These are phyloP conservation scores for Ophiothrix spiculata DNA, from an alignment of 35 echinoderm and acorn worm genomes.

Conservation along the genomic window DNA sequence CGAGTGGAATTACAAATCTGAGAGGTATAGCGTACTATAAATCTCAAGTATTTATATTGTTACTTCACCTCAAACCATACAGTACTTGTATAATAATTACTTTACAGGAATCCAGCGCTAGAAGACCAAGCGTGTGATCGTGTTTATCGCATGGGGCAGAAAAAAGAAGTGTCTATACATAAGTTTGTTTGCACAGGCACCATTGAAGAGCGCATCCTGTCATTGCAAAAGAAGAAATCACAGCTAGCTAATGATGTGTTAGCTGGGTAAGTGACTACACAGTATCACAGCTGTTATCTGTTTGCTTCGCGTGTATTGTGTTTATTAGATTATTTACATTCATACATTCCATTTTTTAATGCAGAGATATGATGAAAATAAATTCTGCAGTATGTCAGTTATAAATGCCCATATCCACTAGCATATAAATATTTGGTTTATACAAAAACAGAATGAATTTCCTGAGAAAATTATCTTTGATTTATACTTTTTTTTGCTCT, in stretches of 20 bases:
- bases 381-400: neutral
- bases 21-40: too few relatives aligned
- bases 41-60: too few relatives aligned
- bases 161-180: conserved; percentile 80
- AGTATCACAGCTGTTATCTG: neutral
- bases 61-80: too few relatives aligned
- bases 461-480: too few relatives aligned
- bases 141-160: conserved; percentile 77
- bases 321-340: too few relatives aligned
- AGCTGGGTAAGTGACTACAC: conserved; percentile 65
- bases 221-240: conserved; percentile 74
- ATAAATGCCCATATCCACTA: neutral
- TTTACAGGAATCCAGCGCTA: conserved; percentile 80
- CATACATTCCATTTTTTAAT: neutral
- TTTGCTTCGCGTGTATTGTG: too few relatives aligned
- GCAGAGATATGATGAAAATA: neutral
- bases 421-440: too few relatives aligned
- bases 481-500: too few relatives aligned
- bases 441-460: too few relatives aligned
- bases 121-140: conserved; percentile 97
- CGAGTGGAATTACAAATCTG: too few relatives aligned
- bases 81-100: neutral
- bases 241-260: conserved; percentile 88
- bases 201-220: conserved; percentile 72
- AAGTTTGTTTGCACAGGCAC: conserved; percentile 95